These are phyloP conservation scores for Pseudonaja textilis DNA, from an alignment of 2,113 vertebrate genomes.

Conservation along the genomic window DNA sequence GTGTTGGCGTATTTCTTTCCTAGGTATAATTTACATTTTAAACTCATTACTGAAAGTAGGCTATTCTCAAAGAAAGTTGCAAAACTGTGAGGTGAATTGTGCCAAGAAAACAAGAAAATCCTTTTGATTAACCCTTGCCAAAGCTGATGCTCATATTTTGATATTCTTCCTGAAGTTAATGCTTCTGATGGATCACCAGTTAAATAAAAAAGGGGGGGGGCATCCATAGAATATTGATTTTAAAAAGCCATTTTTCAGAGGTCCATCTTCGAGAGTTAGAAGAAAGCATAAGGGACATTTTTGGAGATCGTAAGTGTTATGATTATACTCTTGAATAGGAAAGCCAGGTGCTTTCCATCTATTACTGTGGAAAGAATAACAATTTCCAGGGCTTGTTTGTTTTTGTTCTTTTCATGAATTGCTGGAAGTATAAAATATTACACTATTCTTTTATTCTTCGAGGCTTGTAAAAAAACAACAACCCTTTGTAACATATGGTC, in stretches of 20 bases:
- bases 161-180: neutral
- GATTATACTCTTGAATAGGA: neutral
- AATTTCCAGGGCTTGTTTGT: neutral
- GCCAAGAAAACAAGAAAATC: neutral
- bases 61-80: conserved; percentile 16
- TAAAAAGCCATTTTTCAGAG: neutral
- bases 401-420: neutral
- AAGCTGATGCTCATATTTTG: neutral
- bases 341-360: conserved; percentile 6
- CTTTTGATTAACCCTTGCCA: neutral
- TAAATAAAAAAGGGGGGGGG: neutral
- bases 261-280: neutral
- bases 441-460: neutral
- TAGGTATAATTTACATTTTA: neutral
- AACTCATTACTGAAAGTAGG: neutral
- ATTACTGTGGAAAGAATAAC: neutral
- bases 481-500: neutral
- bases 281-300: neutral
- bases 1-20: neutral
- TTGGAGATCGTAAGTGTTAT: neutral
- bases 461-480: neutral
- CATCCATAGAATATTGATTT: conserved; percentile 12
- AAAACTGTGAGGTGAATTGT: neutral
- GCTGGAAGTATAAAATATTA: neutral
- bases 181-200: conserved; percentile 6